Evolutionary conservation across 1,140 invertebrate species (phyloP).

Genomic region (Philopotamus ludificatus): DNA sequence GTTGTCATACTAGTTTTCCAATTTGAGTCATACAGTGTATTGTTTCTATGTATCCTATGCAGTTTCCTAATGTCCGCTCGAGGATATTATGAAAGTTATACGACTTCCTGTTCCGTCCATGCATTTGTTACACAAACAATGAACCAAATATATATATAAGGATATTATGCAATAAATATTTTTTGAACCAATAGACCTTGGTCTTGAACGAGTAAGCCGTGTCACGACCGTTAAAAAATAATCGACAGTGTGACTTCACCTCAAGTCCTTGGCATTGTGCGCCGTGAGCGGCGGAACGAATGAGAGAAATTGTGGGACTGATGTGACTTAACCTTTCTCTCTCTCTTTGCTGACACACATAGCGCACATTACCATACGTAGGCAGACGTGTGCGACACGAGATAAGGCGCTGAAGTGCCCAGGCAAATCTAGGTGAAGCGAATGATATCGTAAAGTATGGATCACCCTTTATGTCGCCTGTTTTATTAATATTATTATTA

Average conservation of each 20-base stretch:
- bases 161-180: background rate
- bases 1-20: too few relatives aligned
- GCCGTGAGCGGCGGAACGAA: constrained; percentile 21
- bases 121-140: background rate
- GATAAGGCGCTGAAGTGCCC: background rate
- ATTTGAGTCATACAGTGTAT: too few relatives aligned
- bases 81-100: background rate
- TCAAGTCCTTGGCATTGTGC: constrained; percentile 10
- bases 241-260: background rate
- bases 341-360: constrained; percentile 32
- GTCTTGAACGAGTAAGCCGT: too few relatives aligned
- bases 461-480: too few relatives aligned
- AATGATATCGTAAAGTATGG: too few relatives aligned
- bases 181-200: too few relatives aligned
- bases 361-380: constrained; percentile 12
- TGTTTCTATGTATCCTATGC: too few relatives aligned
- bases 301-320: constrained; percentile 31
- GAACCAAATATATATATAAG: too few relatives aligned
- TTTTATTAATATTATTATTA: too few relatives aligned
- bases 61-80: too few relatives aligned
- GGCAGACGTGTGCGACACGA: background rate
- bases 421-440: background rate
- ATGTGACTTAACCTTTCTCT: constrained; percentile 25
- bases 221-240: too few relatives aligned
- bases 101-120: background rate